Conservation (phyloP, 2,888 invertebrate species). For the Ecdyonurus torrentis region DNA sequence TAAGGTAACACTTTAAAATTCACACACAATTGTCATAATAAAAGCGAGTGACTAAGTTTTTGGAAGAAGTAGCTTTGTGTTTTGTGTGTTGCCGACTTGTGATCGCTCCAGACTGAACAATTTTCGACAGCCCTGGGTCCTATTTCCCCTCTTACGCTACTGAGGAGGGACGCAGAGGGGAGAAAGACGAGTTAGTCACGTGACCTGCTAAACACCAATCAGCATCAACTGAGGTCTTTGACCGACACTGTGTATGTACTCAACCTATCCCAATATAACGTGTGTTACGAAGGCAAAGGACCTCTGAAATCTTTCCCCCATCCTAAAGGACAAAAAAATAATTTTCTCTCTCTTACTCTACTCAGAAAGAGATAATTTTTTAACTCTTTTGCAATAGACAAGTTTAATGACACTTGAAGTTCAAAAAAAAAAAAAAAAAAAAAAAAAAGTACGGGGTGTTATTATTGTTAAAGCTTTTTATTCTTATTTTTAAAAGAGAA, state of each 20-base stretch:
- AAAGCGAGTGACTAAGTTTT: too few relatives aligned
- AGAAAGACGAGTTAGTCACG: not conserved
- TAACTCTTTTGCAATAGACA: not conserved
- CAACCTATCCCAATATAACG: constrained; percentile 2
- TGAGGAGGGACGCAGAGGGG: not conserved
- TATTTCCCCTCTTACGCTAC: not conserved
- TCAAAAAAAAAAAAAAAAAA: too few relatives aligned
- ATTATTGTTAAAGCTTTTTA: too few relatives aligned
- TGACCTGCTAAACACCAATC: not conserved
- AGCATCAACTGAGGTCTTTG: not conserved
- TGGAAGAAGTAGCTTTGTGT: too few relatives aligned
- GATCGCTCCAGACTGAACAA: constrained; percentile 4
- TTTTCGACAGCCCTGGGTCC: constrained; percentile 3
- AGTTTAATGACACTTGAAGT: not conserved
- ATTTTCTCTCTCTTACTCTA: not conserved
- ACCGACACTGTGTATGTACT: not conserved
- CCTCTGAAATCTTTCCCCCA: not conserved
- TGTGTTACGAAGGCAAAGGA: not conserved
- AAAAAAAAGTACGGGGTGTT: too few relatives aligned
- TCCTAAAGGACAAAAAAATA: not conserved
- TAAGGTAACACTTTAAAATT: too few relatives aligned
- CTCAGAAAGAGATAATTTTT: not conserved
- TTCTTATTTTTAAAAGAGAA: too few relatives aligned
- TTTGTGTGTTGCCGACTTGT: not conserved
- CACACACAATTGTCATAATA: too few relatives aligned